These are phyloP conservation scores for Tapirus terrestris DNA, from an alignment of 2,113 vertebrate genomes.

Conservation along the genomic window DNA sequence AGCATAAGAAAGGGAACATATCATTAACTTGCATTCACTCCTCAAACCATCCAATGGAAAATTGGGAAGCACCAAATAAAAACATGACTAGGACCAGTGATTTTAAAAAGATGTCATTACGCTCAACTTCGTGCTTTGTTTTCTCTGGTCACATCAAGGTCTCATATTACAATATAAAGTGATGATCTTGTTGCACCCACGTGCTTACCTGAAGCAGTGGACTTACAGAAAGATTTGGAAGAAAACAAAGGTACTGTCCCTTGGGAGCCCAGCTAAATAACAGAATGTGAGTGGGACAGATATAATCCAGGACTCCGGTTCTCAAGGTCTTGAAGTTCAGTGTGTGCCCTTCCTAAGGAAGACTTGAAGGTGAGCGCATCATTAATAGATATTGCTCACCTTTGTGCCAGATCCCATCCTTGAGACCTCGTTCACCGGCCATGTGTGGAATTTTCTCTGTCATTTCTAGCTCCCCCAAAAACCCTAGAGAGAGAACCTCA, in stretches of 20 bases:
- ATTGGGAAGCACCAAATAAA: neutral
- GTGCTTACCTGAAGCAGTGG: neutral
- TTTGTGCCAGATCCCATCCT: neutral
- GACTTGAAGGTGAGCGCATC: fast-evolving
- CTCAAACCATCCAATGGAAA: neutral
- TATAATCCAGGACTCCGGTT: neutral
- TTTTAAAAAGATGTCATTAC: neutral
- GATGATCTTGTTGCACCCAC: neutral
- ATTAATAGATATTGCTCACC: fast-evolving
- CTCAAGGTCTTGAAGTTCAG: neutral
- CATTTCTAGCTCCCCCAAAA: neutral
- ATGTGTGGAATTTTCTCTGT: neutral
- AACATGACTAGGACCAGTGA: neutral
- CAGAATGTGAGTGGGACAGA: neutral
- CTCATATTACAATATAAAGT: neutral
- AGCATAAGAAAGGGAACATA: neutral
- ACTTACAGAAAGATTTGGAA: neutral
- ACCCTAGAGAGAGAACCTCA: neutral
- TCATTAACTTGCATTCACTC: neutral
- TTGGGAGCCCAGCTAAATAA: neutral
- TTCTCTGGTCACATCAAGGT: neutral
- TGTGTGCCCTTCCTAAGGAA: neutral
- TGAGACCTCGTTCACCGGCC: neutral
- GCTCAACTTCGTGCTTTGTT: neutral
- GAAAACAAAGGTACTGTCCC: neutral